These are phyloP conservation scores for Gallinago media DNA, from an alignment of 2,113 vertebrate species.

Conservation along the genomic window DNA sequence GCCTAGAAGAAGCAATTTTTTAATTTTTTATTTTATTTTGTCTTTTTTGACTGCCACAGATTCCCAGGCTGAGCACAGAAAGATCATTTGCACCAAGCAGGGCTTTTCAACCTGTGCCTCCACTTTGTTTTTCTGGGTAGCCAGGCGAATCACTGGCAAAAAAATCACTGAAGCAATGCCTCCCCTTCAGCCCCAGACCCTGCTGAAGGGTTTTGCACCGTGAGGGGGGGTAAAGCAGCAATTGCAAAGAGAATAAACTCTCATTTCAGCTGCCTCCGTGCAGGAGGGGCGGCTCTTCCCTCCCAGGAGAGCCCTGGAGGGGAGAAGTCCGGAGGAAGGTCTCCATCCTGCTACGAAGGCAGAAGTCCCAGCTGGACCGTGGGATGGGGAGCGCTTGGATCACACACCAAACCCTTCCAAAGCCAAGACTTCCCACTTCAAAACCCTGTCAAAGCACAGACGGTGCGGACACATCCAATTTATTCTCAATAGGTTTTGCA, in stretches of 20 bases:
- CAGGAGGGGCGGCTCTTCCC: neutral
- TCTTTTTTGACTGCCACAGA: neutral
- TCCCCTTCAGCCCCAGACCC: neutral
- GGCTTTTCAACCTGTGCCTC: neutral
- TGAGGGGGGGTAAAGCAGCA: accelerated
- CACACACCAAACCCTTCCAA: neutral
- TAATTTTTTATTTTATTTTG: neutral
- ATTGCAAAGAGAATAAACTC: neutral
- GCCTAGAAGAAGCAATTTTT: neutral
- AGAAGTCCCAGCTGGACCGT: neutral
- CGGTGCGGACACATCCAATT: neutral
- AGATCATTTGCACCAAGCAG: neutral
- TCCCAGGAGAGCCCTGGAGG: neutral
- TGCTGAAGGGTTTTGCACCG: neutral
- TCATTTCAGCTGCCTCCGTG: neutral
- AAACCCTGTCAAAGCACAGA: slow-evolving; percentile 48
- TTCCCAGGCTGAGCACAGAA: neutral
- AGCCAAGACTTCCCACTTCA: slow-evolving; percentile 53
- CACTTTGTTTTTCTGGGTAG: neutral
- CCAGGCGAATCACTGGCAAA: neutral
- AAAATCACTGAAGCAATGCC: neutral
- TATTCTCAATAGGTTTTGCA: slow-evolving; percentile 70
- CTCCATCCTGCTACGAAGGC: neutral
- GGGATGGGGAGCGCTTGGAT: neutral
- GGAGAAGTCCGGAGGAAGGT: neutral